phyloP scores from a whole-genome alignment of 1,140 invertebrate species.

The Diabrotica undecimpunctata region DNA sequence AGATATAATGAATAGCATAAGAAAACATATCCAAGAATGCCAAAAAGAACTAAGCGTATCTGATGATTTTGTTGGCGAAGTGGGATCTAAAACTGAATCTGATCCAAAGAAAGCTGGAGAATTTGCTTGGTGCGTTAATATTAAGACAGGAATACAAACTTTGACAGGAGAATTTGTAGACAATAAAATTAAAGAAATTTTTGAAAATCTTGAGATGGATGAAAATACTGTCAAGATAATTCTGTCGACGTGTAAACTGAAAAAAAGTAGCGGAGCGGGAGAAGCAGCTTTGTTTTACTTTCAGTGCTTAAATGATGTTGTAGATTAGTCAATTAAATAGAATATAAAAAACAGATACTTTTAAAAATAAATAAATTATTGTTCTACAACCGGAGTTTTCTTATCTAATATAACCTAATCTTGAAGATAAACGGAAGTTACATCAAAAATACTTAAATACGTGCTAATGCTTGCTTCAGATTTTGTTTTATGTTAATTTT shows the following conservation, averaged over 20 bases:
- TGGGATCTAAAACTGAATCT: neutral
- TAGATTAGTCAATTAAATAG: too few species aligned
- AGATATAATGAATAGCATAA: neutral
- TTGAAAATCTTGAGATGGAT: neutral
- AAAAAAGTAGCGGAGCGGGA: neutral
- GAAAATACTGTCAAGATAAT: neutral
- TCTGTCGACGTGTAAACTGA: neutral
- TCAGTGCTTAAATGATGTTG: neutral
- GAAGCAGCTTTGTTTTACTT: neutral
- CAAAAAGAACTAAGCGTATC: neutral
- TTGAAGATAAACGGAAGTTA: too few species aligned
- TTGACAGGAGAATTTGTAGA: neutral
- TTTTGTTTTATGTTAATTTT: too few species aligned
- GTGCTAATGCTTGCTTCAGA: too few species aligned
- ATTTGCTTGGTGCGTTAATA: neutral
- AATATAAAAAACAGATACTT: too few species aligned
- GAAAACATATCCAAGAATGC: neutral
- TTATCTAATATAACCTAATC: too few species aligned
- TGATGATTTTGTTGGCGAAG: neutral
- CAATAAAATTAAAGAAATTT: neutral
- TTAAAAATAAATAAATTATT: too few species aligned
- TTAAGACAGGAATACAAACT: neutral
- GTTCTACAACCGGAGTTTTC: too few species aligned
- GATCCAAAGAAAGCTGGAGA: neutral
- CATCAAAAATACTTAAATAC: too few species aligned